Evolutionary conservation across 2,113 vertebrate species (phyloP).

Genomic region (Microcebus ravelobensis): DNA sequence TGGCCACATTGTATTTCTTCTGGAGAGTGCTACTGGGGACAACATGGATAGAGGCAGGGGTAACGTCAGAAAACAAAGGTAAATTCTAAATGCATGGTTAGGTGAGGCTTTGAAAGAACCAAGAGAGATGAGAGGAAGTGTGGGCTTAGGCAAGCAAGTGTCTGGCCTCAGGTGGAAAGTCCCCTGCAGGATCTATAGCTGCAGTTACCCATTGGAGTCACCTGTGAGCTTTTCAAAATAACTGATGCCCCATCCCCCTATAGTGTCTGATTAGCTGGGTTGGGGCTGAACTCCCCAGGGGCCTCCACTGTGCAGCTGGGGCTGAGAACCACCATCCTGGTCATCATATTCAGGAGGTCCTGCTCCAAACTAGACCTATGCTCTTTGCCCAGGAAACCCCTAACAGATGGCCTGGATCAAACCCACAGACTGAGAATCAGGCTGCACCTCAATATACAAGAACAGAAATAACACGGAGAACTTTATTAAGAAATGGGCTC

Average conservation of each 20-base stretch:
- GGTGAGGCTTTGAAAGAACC: not conserved
- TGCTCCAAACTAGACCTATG: not conserved
- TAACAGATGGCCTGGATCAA: not conserved
- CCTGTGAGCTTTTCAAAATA: not conserved
- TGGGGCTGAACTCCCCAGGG: not conserved
- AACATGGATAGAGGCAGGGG: not conserved
- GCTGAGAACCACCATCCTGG: rapidly evolving
- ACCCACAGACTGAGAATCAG: not conserved
- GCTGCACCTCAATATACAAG: not conserved
- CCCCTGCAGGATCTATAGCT: not conserved
- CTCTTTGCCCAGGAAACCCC: not conserved
- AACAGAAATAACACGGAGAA: not conserved
- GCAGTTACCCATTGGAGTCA: rapidly evolving
- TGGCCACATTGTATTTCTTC: not conserved
- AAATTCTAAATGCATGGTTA: not conserved
- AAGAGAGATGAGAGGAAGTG: rapidly evolving
- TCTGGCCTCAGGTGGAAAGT: not conserved
- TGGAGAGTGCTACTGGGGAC: not conserved
- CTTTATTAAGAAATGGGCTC: not conserved
- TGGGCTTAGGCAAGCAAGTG: not conserved
- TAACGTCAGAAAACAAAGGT: not conserved
- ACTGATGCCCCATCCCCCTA: too few species aligned
- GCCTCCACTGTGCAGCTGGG: rapidly evolving
- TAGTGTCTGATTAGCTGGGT: not conserved
- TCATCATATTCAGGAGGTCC: not conserved